Conservation (phyloP, 2,797 vertebrate species). For the Alauda arvensis region DNA sequence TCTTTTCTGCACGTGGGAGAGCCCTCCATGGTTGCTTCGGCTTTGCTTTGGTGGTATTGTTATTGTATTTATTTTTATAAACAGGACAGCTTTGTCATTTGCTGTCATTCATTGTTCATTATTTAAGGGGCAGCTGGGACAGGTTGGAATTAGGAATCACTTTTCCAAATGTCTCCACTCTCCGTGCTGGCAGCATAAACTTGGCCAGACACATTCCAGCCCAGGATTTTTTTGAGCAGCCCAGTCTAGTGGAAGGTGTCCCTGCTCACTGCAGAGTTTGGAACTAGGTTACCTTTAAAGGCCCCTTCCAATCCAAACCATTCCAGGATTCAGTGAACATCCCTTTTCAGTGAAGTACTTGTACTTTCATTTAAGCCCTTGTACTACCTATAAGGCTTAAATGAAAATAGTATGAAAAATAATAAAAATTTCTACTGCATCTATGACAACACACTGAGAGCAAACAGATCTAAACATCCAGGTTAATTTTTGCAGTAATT, state of each 20-base stretch:
- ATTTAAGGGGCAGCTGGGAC: neutral
- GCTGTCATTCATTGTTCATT: neutral
- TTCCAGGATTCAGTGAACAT: neutral
- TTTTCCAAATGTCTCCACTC: neutral
- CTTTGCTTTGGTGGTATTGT: neutral
- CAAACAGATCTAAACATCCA: neutral
- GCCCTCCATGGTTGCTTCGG: neutral
- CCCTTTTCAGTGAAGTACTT: no score
- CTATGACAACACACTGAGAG: neutral
- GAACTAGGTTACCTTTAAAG: neutral
- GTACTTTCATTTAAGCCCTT: no score
- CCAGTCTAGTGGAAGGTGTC: neutral
- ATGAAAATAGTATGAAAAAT: neutral
- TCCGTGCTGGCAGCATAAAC: neutral
- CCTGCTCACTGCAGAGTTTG: neutral
- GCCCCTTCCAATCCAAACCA: neutral
- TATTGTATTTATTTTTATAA: neutral
- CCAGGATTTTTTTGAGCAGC: neutral
- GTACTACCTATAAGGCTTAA: neutral
- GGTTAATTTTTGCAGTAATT: neutral
- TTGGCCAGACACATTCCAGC: neutral
- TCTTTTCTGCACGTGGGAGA: fast-evolving
- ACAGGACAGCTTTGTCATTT: neutral
- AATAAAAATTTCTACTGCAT: neutral
- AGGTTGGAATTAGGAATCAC: neutral